phyloP scores from a whole-genome alignment of 2,797 vertebrate genomes.

The Brotogeris chrysoptera region DNA sequence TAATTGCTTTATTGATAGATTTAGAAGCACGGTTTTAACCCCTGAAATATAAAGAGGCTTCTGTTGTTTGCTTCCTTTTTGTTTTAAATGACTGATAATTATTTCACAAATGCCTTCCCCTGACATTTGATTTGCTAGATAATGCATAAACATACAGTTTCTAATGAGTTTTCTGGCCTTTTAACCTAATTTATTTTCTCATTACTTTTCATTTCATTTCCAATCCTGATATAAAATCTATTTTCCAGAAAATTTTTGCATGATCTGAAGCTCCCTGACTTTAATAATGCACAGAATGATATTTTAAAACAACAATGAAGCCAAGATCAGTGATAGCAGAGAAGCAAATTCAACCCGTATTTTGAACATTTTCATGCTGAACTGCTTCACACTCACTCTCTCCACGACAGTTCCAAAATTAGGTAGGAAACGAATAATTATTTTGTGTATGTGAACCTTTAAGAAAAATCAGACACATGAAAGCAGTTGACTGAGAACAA shows the following conservation, averaged over 20 bases:
- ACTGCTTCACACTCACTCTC: neutral
- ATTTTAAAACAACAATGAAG: slow-evolving; percentile 8
- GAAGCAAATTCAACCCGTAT: neutral
- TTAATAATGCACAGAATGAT: neutral
- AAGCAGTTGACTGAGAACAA: neutral
- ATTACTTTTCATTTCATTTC: slow-evolving; percentile 55
- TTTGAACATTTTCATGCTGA: neutral
- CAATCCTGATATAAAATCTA: slow-evolving; percentile 19
- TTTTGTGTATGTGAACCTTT: neutral
- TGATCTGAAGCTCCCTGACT: neutral
- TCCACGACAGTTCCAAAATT: neutral
- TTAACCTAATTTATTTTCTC: slow-evolving; percentile 56
- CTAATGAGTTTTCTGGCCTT: slow-evolving; percentile 53
- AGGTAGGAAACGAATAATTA: neutral
- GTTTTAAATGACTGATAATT: slow-evolving; percentile 56
- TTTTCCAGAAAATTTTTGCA: neutral
- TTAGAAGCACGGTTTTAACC: neutral
- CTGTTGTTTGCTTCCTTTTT: slow-evolving; percentile 31
- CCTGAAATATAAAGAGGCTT: neutral
- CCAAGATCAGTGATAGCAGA: neutral
- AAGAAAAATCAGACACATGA: neutral
- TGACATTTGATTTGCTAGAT: slow-evolving; percentile 56
- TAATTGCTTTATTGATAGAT: neutral
- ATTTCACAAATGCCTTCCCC: slow-evolving; percentile 40
- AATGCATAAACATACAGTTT: slow-evolving; percentile 53